A percentile compares a stretch with the other conserved stretches of the same genome.
These are phyloP conservation scores for Elysia crispata DNA, from an alignment of 2,888 invertebrate species.

Conservation along the genomic window DNA sequence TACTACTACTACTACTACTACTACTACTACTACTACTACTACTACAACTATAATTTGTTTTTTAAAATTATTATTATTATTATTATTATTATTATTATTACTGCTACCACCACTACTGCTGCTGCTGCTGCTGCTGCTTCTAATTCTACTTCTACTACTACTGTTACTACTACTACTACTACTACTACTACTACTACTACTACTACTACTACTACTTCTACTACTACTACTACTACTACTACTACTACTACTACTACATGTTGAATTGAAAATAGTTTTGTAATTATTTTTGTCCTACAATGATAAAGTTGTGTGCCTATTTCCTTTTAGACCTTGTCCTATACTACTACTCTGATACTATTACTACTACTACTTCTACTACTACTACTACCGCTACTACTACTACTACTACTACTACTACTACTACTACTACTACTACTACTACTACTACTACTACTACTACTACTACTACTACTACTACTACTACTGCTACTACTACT, in stretches of 20 bases:
- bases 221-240: slow-evolving; percentile 28
- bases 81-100: neutral
- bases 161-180: slow-evolving; percentile 1
- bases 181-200: slow-evolving; percentile 17
- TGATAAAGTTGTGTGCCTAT: no score
- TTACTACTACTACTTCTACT: slow-evolving; percentile 26
- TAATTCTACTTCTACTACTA: neutral
- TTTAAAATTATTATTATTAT: neutral
- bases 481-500: slow-evolving; percentile 4
- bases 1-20: slow-evolving; percentile 13
- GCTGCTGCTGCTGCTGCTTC: neutral
- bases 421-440: slow-evolving; percentile 1
- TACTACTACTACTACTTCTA: slow-evolving; percentile 26
- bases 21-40: slow-evolving; percentile 20
- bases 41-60: neutral
- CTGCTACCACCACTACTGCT: neutral
- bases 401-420: slow-evolving; percentile 9
- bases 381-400: slow-evolving; percentile 23
- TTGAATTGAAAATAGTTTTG: neutral
- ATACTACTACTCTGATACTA: neutral
- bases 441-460: slow-evolving; percentile 9
- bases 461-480: slow-evolving; percentile 9
- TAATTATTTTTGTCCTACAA: neutral
- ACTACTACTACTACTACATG: slow-evolving; percentile 9
- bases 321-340: no score